Evolutionary conservation across 2,113 vertebrate species (phyloP).

Genomic region (Aptenodytes patagonicus): DNA sequence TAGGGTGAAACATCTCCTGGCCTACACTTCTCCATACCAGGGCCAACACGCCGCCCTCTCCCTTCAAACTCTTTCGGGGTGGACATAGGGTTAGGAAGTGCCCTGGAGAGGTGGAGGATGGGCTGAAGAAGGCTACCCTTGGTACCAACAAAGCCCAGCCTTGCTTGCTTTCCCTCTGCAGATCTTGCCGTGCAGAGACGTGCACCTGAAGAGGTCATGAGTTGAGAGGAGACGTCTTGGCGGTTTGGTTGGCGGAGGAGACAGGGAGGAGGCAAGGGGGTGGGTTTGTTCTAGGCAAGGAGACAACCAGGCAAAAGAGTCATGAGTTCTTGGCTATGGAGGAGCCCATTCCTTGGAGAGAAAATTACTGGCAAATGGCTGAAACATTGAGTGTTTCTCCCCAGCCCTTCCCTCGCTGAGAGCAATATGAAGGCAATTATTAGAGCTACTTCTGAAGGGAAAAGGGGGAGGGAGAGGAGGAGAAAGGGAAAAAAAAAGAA

Average conservation of each 20-base stretch:
- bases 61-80: not conserved
- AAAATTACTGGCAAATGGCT: constrained; percentile 54
- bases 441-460: constrained; percentile 24
- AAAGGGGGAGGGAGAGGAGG: not conserved
- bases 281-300: constrained; percentile 12
- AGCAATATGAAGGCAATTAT: constrained; percentile 56
- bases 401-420: constrained; percentile 50
- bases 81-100: not conserved
- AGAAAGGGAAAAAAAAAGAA: not conserved
- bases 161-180: not conserved
- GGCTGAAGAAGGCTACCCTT: not conserved
- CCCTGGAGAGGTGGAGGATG: not conserved
- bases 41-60: not conserved
- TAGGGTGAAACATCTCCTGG: not conserved
- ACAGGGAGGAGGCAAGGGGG: constrained; percentile 7
- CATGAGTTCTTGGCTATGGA: not conserved
- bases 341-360: constrained; percentile 22
- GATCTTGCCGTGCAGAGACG: not conserved
- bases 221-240: not conserved
- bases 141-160: not conserved
- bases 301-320: constrained; percentile 25
- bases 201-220: not conserved
- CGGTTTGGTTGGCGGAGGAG: not conserved
- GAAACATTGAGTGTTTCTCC: constrained; percentile 10
- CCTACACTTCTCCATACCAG: not conserved